Base-by-base conservation (phyloP, 2,797 vertebrate genomes). In the Halcyon badia region DNA sequence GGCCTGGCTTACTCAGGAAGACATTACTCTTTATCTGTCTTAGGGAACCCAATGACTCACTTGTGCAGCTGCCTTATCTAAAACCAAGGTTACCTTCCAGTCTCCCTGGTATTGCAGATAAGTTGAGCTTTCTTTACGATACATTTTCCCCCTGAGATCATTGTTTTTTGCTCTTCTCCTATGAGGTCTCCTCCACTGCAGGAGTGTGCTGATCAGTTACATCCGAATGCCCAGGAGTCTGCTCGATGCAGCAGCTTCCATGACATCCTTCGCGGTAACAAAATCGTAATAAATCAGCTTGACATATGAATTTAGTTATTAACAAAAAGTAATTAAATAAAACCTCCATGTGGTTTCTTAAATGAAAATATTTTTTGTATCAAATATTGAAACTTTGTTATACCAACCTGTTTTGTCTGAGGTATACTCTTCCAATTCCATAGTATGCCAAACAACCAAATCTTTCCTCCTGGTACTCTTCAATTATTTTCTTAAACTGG, bases 381-480 rank as follows among this genome's bases (percentile, higher is more conserved):
- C 25, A 9, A 84, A 85, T 26, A 33, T 6, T 3, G 14, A 30
- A 39, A 14, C 30, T 80, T 57, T n/a, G 26, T 42, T 69, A 89
- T 9, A 98, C 98, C 90, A 73, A 98, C 99, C 99, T 98, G 98
- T 99, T 99, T 89, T 99, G 99, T 82, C 98, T 99, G 39, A 99
- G 97, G 87, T 99, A 99, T 6, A 99, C 98, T 90, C 97, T 99
- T 39, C 99, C 99, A 60, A 98, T 96, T 64, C 99, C 99, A 85
- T 98, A 99, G 84, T 98, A 98, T 56, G 99, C 99, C 96, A 99
- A 97, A 90, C 98, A 99, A 93, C 99, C 98, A 95, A 99, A 99
- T 8, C 98, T 98, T 94, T 99, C 98, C 51, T 99, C 98, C 31
- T 96, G 98, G 71, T 98, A 98, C 1, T 97, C 64, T 1, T 98